phyloP scores from a whole-genome alignment of 2,113 vertebrate species.

The Donacobius atricapilla region DNA sequence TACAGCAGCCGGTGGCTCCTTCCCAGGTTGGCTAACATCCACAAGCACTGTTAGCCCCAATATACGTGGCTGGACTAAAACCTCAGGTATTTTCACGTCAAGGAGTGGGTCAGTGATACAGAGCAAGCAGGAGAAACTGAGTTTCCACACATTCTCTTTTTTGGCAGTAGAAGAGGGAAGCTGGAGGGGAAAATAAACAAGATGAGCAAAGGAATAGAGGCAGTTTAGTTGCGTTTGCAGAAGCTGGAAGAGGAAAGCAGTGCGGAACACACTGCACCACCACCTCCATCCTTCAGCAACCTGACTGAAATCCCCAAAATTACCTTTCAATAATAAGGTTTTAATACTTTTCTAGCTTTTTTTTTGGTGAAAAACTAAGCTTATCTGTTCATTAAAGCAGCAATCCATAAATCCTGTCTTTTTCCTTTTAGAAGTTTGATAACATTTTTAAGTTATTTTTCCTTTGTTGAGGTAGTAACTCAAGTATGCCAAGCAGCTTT shows the following conservation, averaged over 20 bases:
- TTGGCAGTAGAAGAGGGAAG: neutral
- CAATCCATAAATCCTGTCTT: neutral
- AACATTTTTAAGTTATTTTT: neutral
- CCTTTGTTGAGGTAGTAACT: neutral
- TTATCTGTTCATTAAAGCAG: neutral
- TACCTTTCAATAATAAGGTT: neutral
- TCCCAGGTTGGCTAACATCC: neutral
- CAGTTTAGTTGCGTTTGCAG: neutral
- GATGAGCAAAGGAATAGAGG: neutral
- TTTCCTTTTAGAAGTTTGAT: neutral
- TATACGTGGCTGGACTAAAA: neutral
- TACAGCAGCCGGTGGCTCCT: neutral
- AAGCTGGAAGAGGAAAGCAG: neutral
- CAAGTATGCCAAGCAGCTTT: neutral
- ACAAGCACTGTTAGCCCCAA: neutral
- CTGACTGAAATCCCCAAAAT: fast-evolving
- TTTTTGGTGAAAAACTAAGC: neutral
- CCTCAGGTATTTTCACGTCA: neutral
- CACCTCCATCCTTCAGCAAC: neutral
- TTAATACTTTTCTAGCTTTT: neutral
- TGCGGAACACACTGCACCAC: neutral
- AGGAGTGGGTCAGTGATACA: neutral
- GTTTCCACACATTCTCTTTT: neutral
- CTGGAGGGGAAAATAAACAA: neutral
- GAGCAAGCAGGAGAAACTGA: neutral